Evolutionary conservation across 2,888 invertebrate genomes (phyloP).

Genomic region (Chloroclysta siterata): DNA sequence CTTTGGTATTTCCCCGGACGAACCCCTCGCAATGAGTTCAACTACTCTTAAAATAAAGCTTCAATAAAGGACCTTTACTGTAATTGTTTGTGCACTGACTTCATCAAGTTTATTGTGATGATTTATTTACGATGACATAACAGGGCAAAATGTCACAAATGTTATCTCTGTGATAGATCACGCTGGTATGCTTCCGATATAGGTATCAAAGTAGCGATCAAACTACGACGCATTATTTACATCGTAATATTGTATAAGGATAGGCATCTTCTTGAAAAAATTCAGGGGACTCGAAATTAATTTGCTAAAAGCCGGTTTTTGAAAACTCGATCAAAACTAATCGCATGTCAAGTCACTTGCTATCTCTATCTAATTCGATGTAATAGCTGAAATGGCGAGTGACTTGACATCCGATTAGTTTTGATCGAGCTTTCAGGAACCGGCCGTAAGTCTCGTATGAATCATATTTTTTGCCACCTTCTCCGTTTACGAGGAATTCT

Average conservation of each 20-base stretch:
- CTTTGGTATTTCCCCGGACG: neutral
- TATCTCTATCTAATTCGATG: no score
- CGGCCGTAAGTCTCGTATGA: conserved; percentile 36
- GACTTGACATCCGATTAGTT: no score
- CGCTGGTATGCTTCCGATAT: conserved; percentile 36
- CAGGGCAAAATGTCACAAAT: conserved; percentile 45
- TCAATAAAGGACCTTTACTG: neutral
- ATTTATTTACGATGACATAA: conserved; percentile 42
- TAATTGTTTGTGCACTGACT: neutral
- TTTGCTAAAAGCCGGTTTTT: conserved; percentile 4
- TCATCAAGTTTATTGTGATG: conserved; percentile 14
- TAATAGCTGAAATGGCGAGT: no score
- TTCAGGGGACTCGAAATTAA: conserved; percentile 4
- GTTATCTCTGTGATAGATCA: conserved; percentile 47
- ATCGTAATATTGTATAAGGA: neutral
- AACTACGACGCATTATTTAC: conserved; percentile 6
- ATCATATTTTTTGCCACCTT: conserved; percentile 43
- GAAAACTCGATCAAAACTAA: no score
- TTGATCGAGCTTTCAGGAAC: no score
- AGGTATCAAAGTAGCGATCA: conserved; percentile 7
- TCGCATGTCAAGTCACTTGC: no score
- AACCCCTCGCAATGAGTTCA: no score
- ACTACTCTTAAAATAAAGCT: neutral
- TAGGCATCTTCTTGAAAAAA: conserved; percentile 15
- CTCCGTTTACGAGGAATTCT: conserved; percentile 35